Evolutionary conservation across 1,140 invertebrate genomes (phyloP).

Genomic region (Pseudomyrmex cubaensis): DNA sequence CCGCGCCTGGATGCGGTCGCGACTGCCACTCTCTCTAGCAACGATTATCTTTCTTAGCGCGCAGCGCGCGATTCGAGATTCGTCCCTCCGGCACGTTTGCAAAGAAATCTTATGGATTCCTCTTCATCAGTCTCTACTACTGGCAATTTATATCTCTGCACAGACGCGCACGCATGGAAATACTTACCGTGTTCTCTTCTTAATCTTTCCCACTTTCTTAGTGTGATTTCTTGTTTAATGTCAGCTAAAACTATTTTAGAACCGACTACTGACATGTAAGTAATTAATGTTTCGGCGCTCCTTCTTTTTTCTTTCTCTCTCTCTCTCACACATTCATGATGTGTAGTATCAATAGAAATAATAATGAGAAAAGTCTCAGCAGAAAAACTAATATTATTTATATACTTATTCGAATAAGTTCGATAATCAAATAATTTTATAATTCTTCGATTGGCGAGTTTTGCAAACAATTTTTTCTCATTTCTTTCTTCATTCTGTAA

Average conservation of each 20-base stretch:
- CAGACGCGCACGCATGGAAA: conserved; percentile 20
- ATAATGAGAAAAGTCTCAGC: background rate
- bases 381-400: background rate
- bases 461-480: no score
- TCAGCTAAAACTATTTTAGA: conserved; percentile 31
- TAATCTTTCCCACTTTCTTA: conserved; percentile 29
- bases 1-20: conserved; percentile 58
- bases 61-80: conserved; percentile 40
- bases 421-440: no score
- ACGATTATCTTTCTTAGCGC: conserved; percentile 55
- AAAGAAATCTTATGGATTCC: conserved; percentile 1
- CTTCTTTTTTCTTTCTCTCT: background rate
- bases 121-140: background rate
- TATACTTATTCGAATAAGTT: background rate
- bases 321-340: no score
- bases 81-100: conserved; percentile 10
- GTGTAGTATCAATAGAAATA: background rate
- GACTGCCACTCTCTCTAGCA: conserved; percentile 16
- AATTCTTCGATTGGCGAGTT: background rate
- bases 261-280: conserved; percentile 17
- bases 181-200: background rate
- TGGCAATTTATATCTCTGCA: conserved; percentile 12
- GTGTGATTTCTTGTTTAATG: conserved; percentile 29
- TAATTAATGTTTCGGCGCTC: conserved; percentile 38
- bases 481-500: no score